These are phyloP conservation scores for Apis florea DNA, from an alignment of 1,140 invertebrate species.

Conservation along the genomic window DNA sequence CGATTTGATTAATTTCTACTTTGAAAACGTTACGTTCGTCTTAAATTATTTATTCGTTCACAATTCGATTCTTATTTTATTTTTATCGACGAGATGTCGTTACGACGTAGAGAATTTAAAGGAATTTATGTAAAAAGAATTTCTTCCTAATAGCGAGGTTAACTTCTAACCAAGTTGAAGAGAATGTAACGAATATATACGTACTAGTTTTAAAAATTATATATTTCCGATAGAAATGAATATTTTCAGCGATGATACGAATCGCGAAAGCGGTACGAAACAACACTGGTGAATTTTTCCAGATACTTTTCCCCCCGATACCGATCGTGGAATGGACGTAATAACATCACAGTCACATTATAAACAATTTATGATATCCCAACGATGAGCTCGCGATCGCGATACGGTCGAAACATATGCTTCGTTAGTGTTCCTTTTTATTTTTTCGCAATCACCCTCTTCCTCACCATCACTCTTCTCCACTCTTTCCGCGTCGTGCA, in stretches of 20 bases:
- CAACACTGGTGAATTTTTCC: background rate
- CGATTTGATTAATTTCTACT: no score
- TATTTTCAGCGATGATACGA: background rate
- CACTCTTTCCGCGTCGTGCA: slow-evolving; percentile 1
- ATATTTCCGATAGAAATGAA: no score
- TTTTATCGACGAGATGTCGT: no score
- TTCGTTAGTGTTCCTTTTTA: slow-evolving; percentile 23
- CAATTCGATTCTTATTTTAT: no score
- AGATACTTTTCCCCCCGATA: slow-evolving; percentile 32
- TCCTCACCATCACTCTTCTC: background rate
- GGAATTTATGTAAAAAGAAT: no score
- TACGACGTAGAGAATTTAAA: no score
- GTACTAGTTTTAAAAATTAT: no score
- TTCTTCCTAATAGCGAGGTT: no score
- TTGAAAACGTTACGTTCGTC: no score
- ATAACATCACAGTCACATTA: slow-evolving; percentile 6
- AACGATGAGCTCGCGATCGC: slow-evolving; percentile 45
- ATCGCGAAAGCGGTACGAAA: background rate
- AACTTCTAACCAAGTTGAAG: no score
- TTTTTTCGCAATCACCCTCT: background rate
- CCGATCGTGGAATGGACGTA: background rate
- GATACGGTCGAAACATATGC: slow-evolving; percentile 55
- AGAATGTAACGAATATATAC: no score
- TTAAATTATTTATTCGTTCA: no score
- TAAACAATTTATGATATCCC: slow-evolving; percentile 54